Evolutionary conservation across 2,797 vertebrate species (phyloP), one percentile per base, ranked within the genome.

Genomic region (Hapalemur alaotrensis): DNA sequence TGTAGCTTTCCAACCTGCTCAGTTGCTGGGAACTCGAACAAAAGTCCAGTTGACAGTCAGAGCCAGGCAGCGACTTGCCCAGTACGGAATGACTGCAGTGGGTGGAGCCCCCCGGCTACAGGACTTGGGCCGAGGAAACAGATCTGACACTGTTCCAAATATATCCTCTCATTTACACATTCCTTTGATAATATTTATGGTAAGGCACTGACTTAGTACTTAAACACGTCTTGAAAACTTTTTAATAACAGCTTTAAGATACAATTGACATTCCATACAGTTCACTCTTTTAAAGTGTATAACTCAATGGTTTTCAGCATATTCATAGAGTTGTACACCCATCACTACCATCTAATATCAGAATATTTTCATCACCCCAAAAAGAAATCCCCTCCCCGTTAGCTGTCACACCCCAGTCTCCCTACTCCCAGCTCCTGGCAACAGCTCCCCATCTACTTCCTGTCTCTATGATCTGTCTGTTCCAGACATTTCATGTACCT

Each of bases 171-270:
- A 69, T 75, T 75, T 76, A 78, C 25, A 69, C 8, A 12, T 65
- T 89, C 48, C 50, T 91, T 73, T 67, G 67, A 75, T 81, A 84
- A 69, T 90, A 85, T 81, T 92, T 70, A 82, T 2, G 9, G 70
- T 50, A 73, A 79, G 63, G 67, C 72, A 70, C 59, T 69, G 86
- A 93, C 76, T 92, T 88, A 84, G 48, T 41, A 79, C 78, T 94
- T 79, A 93, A 87, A 94, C n/a, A 41, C 30, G 50, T 20, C 32
- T 48, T 76, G 15, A 48, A 25, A n/a, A 32, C 14, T 59, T 38
- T 38, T 41, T 75, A 96, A 78, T 81, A 89, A 65, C 46, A 81
- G 17, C 15, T 85, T 95, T 95, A 90, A 95, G 59, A 85, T 50
- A 54, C 48, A 80, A 85, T 54, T 80, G 78, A 89, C 80, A 7